A percentile compares a stretch with the other conserved stretches of the same genome.
phyloP scores from a whole-genome alignment of 2,113 vertebrate species.

The Tychaedon coryphoeus region DNA sequence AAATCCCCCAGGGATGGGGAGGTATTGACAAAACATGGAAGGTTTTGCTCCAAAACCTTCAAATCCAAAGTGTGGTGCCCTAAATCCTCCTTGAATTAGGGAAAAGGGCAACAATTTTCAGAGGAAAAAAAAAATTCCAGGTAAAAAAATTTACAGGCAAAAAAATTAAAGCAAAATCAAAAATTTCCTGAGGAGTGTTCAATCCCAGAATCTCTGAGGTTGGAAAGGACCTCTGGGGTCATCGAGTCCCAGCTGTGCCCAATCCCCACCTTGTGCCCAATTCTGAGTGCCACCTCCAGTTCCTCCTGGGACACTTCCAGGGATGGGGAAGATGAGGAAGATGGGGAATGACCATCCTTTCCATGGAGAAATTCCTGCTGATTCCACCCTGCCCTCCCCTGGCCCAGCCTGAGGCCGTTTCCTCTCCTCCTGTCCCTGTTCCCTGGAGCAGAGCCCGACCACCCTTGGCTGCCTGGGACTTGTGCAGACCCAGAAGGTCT shows the following conservation, averaged over 20 bases:
- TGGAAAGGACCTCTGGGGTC: not conserved
- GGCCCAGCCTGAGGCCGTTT: not conserved
- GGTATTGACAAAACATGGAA: not conserved
- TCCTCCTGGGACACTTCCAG: not conserved
- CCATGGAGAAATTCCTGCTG: not conserved
- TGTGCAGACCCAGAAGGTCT: not conserved
- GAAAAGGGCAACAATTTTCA: not conserved
- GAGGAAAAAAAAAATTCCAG: not conserved
- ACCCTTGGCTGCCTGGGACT: fast-evolving
- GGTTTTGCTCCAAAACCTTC: not conserved
- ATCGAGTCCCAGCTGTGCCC: fast-evolving
- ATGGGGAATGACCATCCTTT: not conserved
- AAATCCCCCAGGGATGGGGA: not conserved
- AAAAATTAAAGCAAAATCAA: not conserved
- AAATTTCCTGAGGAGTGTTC: not conserved
- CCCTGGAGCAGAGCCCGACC: not conserved
- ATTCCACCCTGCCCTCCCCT: not conserved
- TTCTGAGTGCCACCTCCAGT: not conserved
- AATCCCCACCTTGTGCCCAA: not conserved
- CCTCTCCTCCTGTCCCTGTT: not conserved
- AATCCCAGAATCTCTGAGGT: not conserved
- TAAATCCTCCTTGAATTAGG: not conserved
- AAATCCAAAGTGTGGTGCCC: fast-evolving
- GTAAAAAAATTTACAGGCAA: not conserved
- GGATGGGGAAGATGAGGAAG: not conserved